These are phyloP conservation scores for Actinia equina DNA, from an alignment of 64 coral and sea anemone species.

Conservation along the genomic window DNA sequence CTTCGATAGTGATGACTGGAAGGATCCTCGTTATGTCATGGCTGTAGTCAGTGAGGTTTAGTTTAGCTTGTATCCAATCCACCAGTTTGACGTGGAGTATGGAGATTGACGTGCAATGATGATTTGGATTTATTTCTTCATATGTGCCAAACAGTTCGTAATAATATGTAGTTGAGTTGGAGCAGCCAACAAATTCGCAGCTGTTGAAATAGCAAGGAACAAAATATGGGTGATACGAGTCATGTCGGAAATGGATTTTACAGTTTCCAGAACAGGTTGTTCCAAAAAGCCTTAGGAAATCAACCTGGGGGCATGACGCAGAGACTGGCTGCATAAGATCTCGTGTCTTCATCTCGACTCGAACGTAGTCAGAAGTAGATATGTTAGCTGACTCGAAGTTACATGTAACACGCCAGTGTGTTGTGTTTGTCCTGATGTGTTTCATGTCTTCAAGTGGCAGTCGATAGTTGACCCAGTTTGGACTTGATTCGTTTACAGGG, in stretches of 20 bases:
- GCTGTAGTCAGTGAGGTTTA: background rate
- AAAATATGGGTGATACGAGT: background rate
- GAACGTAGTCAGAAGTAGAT: background rate
- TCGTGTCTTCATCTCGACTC: background rate
- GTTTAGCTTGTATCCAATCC: background rate
- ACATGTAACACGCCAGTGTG: constrained; percentile 34
- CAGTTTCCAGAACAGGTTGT: background rate
- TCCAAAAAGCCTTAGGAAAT: background rate
- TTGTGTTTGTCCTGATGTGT: constrained; percentile 14
- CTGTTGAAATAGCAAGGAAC: background rate
- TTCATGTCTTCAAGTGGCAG: constrained; percentile 20
- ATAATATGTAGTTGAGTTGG: too few relatives aligned
- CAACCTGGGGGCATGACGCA: background rate
- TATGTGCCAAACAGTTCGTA: background rate
- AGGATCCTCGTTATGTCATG: too few relatives aligned
- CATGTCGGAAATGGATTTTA: background rate
- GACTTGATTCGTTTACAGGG: constrained; percentile 20
- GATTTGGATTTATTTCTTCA: background rate
- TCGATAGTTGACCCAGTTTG: constrained; percentile 45
- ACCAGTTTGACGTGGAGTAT: background rate
- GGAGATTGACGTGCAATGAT: background rate
- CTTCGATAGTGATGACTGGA: too few relatives aligned
- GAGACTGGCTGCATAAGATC: background rate
- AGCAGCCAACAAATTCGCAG: background rate
- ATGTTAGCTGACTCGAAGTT: background rate